Base-by-base conservation (phyloP, 2,888 invertebrate genomes). In the Habrosyne pyritoides region DNA sequence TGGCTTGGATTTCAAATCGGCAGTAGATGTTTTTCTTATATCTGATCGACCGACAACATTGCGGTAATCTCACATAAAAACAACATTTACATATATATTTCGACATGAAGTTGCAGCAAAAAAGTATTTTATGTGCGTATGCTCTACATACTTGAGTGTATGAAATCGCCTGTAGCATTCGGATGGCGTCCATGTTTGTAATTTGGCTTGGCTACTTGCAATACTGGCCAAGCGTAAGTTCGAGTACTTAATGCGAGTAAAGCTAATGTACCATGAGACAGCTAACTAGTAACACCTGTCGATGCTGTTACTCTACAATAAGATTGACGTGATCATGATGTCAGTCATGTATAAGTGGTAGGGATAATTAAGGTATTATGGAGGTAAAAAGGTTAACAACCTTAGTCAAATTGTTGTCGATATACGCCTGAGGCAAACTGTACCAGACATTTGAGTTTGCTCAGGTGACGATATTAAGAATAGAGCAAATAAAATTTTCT, bases 241-340 rank as follows among this genome's bases (percentile, higher is more conserved):
- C 14, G 58, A 60, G 52, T 59, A 56, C 61, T 58, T 64, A 61
- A 60, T 52, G 54, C 49, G 57, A 30, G 47, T 49, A 46, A 18
- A 28, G 56, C 53, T 57, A 70, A 70, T 73, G 66, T 63, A 57
- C 63, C 64, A 56, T 63, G 53, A 28, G 64, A 71, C 73, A 64
- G 50, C 57, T 75, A 71, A 75, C 66, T 71, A 70, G 72, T 73
- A 57, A 67, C 67, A 67, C 61, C 71, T 70, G 76, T 73, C 69
- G 21, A 48, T 60, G 47, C 54, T 66, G 68, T 62, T 67, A 60
- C 28, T 55, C 57, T 70, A 30, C 12, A n/a, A n/a, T n/a, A 62
- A 65, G 64, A 69, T 71, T 53, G 49, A 52, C 18, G 33, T 58
- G 3, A 10, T 10, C 50, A 2, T 18, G 14, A 48, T 7, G 24